Conservation (phyloP, 2,888 invertebrate species). For the Rutpela maculata region DNA sequence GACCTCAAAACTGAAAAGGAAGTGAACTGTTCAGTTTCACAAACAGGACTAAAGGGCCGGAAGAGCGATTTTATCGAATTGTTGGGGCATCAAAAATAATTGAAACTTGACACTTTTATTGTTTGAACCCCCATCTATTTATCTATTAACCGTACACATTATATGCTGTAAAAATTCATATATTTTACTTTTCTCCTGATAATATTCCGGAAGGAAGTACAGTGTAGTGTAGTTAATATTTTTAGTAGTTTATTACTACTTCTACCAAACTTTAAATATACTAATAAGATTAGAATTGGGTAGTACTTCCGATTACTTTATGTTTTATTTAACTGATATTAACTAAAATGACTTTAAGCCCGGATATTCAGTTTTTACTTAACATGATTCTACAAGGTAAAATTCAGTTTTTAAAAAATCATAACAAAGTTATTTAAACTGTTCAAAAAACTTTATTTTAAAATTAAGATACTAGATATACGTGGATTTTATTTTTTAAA, state of each 20-base stretch:
- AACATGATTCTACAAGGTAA: too few species aligned
- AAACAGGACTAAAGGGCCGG: constrained; percentile 22
- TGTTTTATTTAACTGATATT: too few species aligned
- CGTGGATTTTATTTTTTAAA: too few species aligned
- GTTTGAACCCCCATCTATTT: constrained; percentile 10
- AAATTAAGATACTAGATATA: too few species aligned
- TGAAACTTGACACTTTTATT: constrained; percentile 29
- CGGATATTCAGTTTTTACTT: too few species aligned
- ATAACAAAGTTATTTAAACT: too few species aligned
- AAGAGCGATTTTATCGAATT: constrained; percentile 32
- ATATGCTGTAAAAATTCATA: background rate
- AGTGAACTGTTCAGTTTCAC: constrained; percentile 27
- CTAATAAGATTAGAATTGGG: background rate
- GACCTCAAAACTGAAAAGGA: constrained; percentile 20
- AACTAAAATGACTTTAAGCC: too few species aligned
- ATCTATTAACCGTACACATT: background rate
- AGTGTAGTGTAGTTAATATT: background rate
- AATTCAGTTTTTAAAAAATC: too few species aligned
- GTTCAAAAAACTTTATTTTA: too few species aligned
- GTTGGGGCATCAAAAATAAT: constrained; percentile 19
- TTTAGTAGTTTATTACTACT: background rate
- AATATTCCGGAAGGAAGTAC: background rate
- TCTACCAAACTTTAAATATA: background rate
- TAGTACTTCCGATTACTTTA: background rate
- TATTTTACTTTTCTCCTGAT: background rate